These are phyloP conservation scores for Diploscapter pachys DNA, from an alignment of 1,140 invertebrate genomes.

Conservation along the genomic window DNA sequence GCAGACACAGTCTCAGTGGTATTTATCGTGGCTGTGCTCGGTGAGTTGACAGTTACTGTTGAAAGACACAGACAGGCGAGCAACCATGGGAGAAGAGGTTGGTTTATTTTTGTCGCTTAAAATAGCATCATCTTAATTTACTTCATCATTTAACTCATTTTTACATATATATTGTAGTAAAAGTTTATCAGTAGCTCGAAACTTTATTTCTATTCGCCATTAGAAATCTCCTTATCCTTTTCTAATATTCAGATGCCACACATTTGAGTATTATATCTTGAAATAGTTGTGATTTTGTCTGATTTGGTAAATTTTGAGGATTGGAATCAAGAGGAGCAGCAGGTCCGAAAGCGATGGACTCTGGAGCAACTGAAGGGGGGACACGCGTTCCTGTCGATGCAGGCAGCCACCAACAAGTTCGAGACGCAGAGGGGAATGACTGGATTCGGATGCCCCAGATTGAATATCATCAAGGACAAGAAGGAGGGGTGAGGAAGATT, in stretches of 20 bases:
- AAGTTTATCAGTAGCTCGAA: too few species aligned
- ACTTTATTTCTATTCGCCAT: too few species aligned
- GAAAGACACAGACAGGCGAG: too few species aligned
- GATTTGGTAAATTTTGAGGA: conserved; percentile 3
- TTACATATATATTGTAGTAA: too few species aligned
- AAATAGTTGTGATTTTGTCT: background rate
- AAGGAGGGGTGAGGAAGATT: conserved; percentile 45
- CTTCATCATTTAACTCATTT: too few species aligned
- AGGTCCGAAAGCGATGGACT: conserved; percentile 72
- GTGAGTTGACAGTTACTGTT: too few species aligned
- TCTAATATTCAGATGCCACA: too few species aligned
- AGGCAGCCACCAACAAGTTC: conserved; percentile 86
- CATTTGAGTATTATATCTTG: background rate
- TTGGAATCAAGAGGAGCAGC: conserved; percentile 2
- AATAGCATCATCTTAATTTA: too few species aligned
- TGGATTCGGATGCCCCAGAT: conserved; percentile 52
- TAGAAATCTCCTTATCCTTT: too few species aligned
- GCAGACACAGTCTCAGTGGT: too few species aligned
- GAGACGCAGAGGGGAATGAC: conserved; percentile 78
- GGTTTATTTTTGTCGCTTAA: background rate
- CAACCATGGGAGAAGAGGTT: conserved; percentile 19
- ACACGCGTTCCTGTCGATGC: conserved; percentile 79
- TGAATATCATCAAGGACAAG: conserved; percentile 58
- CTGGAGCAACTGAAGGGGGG: conserved; percentile 81
- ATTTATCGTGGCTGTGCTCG: too few species aligned